Evolutionary conservation across 2,888 invertebrate genomes (phyloP).

Genomic region (Hypomecis punctinalis): DNA sequence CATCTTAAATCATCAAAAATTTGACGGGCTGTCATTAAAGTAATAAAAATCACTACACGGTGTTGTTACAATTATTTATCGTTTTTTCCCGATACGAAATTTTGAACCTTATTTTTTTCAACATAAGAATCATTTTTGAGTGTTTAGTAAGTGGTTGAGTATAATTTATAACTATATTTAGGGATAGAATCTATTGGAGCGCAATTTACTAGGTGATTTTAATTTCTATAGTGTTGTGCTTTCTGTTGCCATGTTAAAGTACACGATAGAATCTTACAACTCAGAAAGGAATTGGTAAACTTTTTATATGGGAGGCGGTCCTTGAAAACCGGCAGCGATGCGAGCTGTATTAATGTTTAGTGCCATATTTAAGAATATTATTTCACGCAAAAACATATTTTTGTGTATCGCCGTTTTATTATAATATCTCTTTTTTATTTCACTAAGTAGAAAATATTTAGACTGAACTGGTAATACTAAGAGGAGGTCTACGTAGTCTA

Average conservation of each 20-base stretch:
- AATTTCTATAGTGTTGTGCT: constrained; percentile 32
- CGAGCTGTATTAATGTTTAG: no score
- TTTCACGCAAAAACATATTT: no score
- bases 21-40: constrained; percentile 48
- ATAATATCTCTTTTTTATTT: no score
- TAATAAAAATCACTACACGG: constrained; percentile 46
- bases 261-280: no score
- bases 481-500: no score
- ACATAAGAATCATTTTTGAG: constrained; percentile 1
- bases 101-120: constrained; percentile 18
- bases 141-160: background rate
- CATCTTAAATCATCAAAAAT: constrained; percentile 48
- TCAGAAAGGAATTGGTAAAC: no score
- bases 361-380: no score
- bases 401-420: no score
- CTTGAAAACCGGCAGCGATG: no score
- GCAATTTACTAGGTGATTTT: constrained; percentile 32
- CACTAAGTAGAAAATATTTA: no score
- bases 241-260: background rate
- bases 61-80: constrained; percentile 42
- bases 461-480: no score
- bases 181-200: constrained; percentile 25
- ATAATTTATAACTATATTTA: constrained; percentile 45
- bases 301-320: no score
- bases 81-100: constrained; percentile 14